phyloP scores from a whole-genome alignment of 1,140 invertebrate species.

The Ceratosolen fusciceps region DNA sequence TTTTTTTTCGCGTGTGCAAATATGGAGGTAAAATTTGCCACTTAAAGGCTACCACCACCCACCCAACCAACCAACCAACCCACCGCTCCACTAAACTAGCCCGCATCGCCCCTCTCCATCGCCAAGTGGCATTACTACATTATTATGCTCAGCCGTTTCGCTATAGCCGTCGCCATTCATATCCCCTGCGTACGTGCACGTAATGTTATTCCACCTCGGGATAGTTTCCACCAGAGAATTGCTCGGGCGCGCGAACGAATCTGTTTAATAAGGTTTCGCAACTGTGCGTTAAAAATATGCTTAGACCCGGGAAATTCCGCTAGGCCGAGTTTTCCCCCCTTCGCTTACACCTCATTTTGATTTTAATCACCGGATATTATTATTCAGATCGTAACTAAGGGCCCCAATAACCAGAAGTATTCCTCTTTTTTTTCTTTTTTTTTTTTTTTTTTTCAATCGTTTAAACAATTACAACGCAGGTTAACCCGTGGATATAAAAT shows the following conservation, averaged over 20 bases:
- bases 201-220: constrained; percentile 5
- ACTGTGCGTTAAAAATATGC: not conserved
- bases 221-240: constrained; percentile 3
- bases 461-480: too few species aligned
- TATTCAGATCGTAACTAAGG: too few species aligned
- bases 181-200: too few species aligned
- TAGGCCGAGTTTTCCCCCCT: not conserved
- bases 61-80: too few species aligned
- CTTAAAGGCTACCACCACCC: constrained; percentile 10
- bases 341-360: too few species aligned
- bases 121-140: not conserved
- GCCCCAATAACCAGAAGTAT: too few species aligned
- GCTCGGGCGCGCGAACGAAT: not conserved
- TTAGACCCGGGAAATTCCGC: not conserved
- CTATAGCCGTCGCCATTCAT: not conserved
- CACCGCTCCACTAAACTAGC: too few species aligned
- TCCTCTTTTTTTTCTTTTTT: too few species aligned
- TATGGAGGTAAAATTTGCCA: constrained; percentile 1
- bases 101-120: too few species aligned
- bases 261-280: constrained; percentile 28
- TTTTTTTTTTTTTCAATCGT: too few species aligned
- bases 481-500: too few species aligned
- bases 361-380: too few species aligned
- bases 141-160: not conserved
- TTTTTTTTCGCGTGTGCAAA: not conserved